Evolutionary conservation across 64 coral and sea anemone species (phyloP).

Genomic region (Trachythela sp.): DNA sequence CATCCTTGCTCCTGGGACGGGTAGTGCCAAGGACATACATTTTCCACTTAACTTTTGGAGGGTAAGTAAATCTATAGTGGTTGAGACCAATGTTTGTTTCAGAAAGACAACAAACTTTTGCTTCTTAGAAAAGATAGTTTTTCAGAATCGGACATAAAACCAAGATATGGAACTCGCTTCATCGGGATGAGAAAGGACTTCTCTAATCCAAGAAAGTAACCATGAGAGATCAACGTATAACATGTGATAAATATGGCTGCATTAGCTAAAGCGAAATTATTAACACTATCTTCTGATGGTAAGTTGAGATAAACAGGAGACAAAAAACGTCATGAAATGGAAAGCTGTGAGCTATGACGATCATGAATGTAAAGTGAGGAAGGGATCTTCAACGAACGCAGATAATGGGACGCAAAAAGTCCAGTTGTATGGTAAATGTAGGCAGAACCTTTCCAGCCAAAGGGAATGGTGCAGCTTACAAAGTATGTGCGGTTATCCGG

Average conservation of each 20-base stretch:
- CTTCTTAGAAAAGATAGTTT: background rate
- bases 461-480: conserved; percentile 27
- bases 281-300: no score
- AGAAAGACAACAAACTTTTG: background rate
- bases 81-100: background rate
- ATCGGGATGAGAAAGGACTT: background rate
- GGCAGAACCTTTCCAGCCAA: background rate
- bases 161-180: background rate
- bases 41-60: background rate
- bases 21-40: background rate
- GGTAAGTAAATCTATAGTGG: background rate
- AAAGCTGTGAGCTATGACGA: conserved; percentile 16
- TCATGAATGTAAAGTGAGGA: conserved; percentile 32
- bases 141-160: conserved; percentile 15
- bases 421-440: conserved; percentile 43
- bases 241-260: conserved; percentile 3
- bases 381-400: conserved; percentile 23
- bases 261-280: background rate
- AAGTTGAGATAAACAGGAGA: background rate
- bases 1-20: conserved; percentile 38
- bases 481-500: background rate
- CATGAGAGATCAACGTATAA: background rate
- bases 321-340: no score
- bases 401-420: background rate
- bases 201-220: background rate